Percentiles rank a stretch among this genome's conserved stretches.
Evolutionary conservation across 2,888 invertebrate genomes (phyloP).

Genomic region (Heliconius ismenius): DNA sequence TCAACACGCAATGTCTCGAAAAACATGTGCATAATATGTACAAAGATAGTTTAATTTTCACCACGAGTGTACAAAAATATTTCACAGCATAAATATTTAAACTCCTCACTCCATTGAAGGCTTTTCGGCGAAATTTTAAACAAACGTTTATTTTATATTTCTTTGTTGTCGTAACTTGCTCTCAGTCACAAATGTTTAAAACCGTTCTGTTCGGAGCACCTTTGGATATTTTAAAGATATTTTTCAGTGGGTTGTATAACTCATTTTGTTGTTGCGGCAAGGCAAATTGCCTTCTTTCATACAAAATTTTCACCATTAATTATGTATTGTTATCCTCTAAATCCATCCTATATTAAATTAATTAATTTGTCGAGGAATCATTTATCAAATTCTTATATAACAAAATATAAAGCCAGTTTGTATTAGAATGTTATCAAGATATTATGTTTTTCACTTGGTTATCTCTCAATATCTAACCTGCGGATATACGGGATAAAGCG

Average conservation of each 20-base stretch:
- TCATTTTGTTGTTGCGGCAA: not conserved
- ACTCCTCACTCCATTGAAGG: slow-evolving; percentile 22
- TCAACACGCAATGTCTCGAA: too few species aligned
- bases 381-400: too few species aligned
- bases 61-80: not conserved
- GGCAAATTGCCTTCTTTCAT: slow-evolving; percentile 4
- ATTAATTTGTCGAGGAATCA: slow-evolving; percentile 3
- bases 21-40: not conserved
- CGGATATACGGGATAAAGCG: too few species aligned
- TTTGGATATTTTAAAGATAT: slow-evolving; percentile 13
- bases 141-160: slow-evolving; percentile 33
- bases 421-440: too few species aligned
- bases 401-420: too few species aligned
- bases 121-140: slow-evolving; percentile 23
- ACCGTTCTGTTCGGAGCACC: not conserved
- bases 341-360: not conserved
- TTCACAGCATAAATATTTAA: slow-evolving; percentile 11
- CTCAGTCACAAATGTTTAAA: slow-evolving; percentile 23
- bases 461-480: too few species aligned
- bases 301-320: not conserved
- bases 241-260: not conserved
- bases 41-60: not conserved
- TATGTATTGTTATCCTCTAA: slow-evolving; percentile 6
- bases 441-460: too few species aligned
- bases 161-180: slow-evolving; percentile 27